Conservation (phyloP, 2,113 vertebrate genomes). For the rabbit (Oryctolagus cuniculus) region mOryCun1.1 NC_091442.1:101958501-101959000, state of each 20-base stretch:
- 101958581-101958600: background rate
- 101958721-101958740: background rate
- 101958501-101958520: background rate
- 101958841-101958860: background rate
- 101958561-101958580: background rate
- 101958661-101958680: background rate
- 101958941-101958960: background rate
- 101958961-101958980: background rate
- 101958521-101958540: background rate
- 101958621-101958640: background rate
- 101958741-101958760: background rate
- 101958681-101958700: background rate
- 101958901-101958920: background rate
- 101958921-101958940: background rate
- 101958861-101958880: conserved; percentile 12
- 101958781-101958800: background rate
- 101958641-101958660: background rate
- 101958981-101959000: background rate
- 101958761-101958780: background rate
- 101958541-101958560: background rate
- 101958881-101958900: background rate
- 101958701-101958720: background rate
- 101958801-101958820: background rate
- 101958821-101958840: background rate
- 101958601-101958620: background rate